Evolutionary conservation across 2,888 invertebrate species (phyloP), one percentile per base, ranked within the genome.

Genomic region (Callinectes sapidus): DNA sequence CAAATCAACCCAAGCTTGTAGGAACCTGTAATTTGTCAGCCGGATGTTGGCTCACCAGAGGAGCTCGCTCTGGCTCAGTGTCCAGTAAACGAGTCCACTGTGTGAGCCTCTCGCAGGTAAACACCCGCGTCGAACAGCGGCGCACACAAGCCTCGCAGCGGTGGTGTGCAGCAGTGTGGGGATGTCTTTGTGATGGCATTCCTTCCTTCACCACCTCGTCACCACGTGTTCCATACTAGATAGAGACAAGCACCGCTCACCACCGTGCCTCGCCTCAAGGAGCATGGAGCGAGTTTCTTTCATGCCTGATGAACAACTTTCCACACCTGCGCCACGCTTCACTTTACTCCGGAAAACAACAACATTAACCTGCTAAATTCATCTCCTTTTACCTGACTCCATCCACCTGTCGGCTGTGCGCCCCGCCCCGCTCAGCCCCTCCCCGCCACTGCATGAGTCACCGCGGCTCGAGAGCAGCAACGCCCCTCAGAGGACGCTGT

Each of bases 401-500:
- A 81, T n/a, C 13, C 35, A 81, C 81, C 81, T 81, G 32, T 35
- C 35, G 32, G 35, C 81, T 10, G 32, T 16, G 14, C 18, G 13
- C 35, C 35, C 81, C 16, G 14, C 18, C 81, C 28, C 71, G 28
- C 28, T 28, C 71, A 28, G n/a, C 71, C 71, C 81, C 81, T 35
- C 81, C 81, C 81, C 35, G 81, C 16, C 32, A 14, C 81, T 35
- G 81, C 2, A 81, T 81, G 81, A 81, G 81, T 81, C 81, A 81
- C 81, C 81, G 81, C 81, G 81, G 0, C 81, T 81, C 32, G 32
- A 35, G 35, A 35, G 81, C 35, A 81, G 81, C 81, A 81, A 81
- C 81, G 81, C 81, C 81, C 81, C 81, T 81, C 35, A 81, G 81
- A 35, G 81, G 81, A 81, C 81, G 81, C 81, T 35, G 81, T 81